Evolutionary conservation across 2,113 vertebrate genomes (phyloP).

Genomic region (Hemichromis elongatus): DNA sequence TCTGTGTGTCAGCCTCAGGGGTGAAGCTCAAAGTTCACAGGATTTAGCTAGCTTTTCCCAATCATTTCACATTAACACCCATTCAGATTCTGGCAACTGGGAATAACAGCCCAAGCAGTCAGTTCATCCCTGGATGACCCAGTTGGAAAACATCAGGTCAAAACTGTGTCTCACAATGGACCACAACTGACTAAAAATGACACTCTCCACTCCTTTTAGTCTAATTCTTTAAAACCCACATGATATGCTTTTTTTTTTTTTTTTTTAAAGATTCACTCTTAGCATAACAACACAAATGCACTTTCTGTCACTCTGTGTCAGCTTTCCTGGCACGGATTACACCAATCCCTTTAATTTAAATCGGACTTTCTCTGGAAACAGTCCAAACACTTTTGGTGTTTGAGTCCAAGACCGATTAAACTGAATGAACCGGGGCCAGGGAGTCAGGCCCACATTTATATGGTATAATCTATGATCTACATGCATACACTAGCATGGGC

Average conservation of each 20-base stretch:
- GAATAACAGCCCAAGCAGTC: constrained; percentile 17
- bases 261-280: not conserved
- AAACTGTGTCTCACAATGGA: constrained; percentile 16
- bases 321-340: not conserved
- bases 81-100: constrained; percentile 17
- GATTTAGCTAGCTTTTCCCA: constrained; percentile 23
- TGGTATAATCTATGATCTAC: constrained; percentile 26
- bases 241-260: not conserved
- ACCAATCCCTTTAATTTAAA: not conserved
- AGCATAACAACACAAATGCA: not conserved
- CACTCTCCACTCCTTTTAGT: not conserved
- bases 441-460: not conserved
- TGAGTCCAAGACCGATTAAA: constrained; percentile 13
- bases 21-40: not conserved
- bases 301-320: not conserved
- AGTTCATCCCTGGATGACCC: constrained; percentile 47
- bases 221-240: not conserved
- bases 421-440: not conserved
- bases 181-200: not conserved
- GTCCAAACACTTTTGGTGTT: not conserved
- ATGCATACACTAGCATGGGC: not conserved
- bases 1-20: not conserved
- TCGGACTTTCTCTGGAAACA: not conserved
- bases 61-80: constrained; percentile 34
- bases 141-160: constrained; percentile 42